Evolutionary conservation across 2,888 invertebrate species (phyloP), one percentile per base, ranked within the genome.

Genomic region (Drosophila fulvimacula): DNA sequence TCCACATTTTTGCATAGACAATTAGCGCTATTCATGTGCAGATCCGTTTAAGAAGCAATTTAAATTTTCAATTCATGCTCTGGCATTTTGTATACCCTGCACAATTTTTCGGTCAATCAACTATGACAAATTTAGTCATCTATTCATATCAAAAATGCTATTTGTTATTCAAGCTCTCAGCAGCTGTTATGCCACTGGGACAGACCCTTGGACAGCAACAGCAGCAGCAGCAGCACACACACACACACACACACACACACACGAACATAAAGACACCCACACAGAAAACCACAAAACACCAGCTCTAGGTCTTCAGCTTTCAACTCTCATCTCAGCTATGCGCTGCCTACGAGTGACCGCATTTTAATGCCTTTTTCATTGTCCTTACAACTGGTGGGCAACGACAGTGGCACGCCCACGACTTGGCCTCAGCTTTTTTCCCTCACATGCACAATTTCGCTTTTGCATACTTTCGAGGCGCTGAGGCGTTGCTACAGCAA

Each of bases 331-430:
- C 27, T 21, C 41, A 15, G 13, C 51, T 34, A 9, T 19, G 1
- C 13, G 34, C n/a, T 24, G 38, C 38, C 38, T 38, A 48, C 38
- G 55, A 69, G 72, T 81, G 88, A 82, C 90, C 88, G 71, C 82
- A 79, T 76, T 89, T 85, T 89, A 89, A 88, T 89, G 84, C 73
- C 76, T 82, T 88, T 84, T 84, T 88, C 88, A 84, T 89, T 88
- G 88, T 82, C 70, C 73, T 73, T 69, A 70, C 79, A 81, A 76
- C 68, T 69, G 63, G 61, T 55, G 61, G 60, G 64, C 38, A 13
- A 10, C 32, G 49, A 19, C 52, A 24, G 6, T 10, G 58, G 11
- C 70, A 38, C 21, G 36, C 39, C 53, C 27, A 53, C 52, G 7
- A n/a, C 27, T 5, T 49, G 51, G 60, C 38, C 69, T 34, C 66